Conservation (phyloP, 1,140 invertebrate genomes). For the Orchestia grillus region DNA sequence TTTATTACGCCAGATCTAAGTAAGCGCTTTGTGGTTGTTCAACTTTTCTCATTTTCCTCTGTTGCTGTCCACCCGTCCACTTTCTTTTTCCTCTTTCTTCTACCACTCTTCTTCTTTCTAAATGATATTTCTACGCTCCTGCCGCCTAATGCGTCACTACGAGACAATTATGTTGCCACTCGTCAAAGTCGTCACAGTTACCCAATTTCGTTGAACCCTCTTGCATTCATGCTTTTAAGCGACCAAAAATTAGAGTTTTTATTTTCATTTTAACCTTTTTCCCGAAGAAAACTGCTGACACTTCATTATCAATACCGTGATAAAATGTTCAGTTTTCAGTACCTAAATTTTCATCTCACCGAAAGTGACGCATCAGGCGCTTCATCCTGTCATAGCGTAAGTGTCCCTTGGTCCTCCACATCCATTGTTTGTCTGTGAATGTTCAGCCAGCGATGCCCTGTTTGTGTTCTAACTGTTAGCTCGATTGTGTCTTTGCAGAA, state of each 20-base stretch:
- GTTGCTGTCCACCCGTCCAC: not conserved
- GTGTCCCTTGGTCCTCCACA: not conserved
- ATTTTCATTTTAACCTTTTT: not conserved
- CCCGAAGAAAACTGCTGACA: not conserved
- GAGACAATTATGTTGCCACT: not conserved
- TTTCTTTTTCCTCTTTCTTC: not conserved
- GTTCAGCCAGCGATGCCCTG: not conserved
- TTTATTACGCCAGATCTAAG: not conserved
- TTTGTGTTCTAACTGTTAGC: slow-evolving; percentile 49
- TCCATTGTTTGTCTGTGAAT: not conserved
- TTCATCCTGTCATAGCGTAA: not conserved
- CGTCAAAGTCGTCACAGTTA: not conserved
- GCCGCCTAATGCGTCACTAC: not conserved
- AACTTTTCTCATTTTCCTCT: not conserved
- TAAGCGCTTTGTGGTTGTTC: not conserved
- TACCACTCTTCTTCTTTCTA: not conserved
- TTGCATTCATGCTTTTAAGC: not conserved
- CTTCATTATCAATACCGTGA: not conserved
- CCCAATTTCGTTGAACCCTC: not conserved
- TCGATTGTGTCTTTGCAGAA: slow-evolving; percentile 80
- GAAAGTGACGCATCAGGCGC: not conserved
- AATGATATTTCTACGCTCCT: not conserved
- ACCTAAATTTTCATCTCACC: not conserved
- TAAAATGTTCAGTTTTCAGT: not conserved
- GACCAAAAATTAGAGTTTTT: not conserved